Base-by-base conservation (phyloP, 35 echinoderm and acorn worm genomes). In the Heliocidaris erythrogramma region DNA sequence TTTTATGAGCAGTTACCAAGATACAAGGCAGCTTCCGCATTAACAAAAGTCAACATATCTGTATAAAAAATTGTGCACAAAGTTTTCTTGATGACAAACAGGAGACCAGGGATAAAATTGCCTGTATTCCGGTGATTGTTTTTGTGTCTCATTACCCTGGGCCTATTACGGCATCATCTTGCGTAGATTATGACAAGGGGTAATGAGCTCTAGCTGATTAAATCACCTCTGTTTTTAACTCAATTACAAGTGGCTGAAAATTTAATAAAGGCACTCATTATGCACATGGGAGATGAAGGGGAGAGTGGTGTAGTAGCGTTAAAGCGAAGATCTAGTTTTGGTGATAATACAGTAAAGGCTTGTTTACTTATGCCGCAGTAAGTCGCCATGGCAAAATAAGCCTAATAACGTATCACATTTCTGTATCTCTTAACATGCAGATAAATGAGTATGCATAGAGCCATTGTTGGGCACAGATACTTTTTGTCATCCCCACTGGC, bases 151-250 rank as follows among this genome's bases (percentile, higher is more conserved):
- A 78, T 78, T 27, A n/a, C 65, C 18, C 2, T 7, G 65, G 65
- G 65, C 21, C 27, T 27, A 78, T 78, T 78, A 78, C 65, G 7
- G 27, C 65, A 78, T 78, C 65, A 78, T 78, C 65, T 78, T 18
- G 17, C 6, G 65, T 78, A 89, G 47, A 89, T 89, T 42, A 89
- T 89, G 87, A 89, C 87, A 89, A 78, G 65, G 87, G 87, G 30
- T 89, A 89, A 89, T 89, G 87, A 89, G 87, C 87, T 48, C 29
- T 13, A 89, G 47, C 31, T 89, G 30, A 89, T 89, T 89, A 32
- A 89, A 89, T 89, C 47, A 89, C 87, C 47, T 89, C 87, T 48
- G 31, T 78, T 89, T 89, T 89, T 89, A 89, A 89, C 87, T 89
- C 87, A 5, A 89, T 89, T 89, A 89, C 87, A 47, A 48, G 87